Evolutionary conservation across 1,140 invertebrate genomes (phyloP), one percentile per base, ranked within the genome.

Genomic region (Batillaria attramentaria): DNA sequence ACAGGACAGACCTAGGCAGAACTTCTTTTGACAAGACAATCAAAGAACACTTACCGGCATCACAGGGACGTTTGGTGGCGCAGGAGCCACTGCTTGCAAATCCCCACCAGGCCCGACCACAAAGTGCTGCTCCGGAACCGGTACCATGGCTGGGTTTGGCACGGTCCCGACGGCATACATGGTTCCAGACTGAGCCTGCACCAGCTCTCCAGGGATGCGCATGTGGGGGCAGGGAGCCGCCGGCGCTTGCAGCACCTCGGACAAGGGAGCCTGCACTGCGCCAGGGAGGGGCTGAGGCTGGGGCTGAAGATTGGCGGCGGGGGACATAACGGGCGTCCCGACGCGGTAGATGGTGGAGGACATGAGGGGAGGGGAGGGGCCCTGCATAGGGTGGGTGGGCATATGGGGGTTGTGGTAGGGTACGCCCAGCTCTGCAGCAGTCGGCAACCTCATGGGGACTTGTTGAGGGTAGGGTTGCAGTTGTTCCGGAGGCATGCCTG

Each of bases 371-470:
- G 39, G 65, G 60, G 65, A 20, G 39, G 62, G 62, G 43, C 66
- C 66, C 39, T 5, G 54, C n/a, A 37, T 20, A n/a, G 54, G 35
- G n/a, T n/a, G 31, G 37, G 74, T 31, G 33, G 28, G 2, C 28
- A 68, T 8, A 20, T 31, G 39, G 42, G 75, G 28, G 28, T 35
- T 54, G 68, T 70, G 68, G 41, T 70, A 70, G 41, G 13, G 41
- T 10, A 70, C 42, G 13, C 68, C 68, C 42, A 70, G 39, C 3
- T 70, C 68, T 20, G 68, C 43, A 28, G 68, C 41, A 13, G 8
- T 20, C 5, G 18, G 62, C 10, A 76, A 60, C 37, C 74, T 65
- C 60, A 76, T 18, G 6, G 37, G 3, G 0, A 62, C 46, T 33
- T 24, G 37, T 18, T 65, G 57, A 0, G 43, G 57, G 57, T n/a